phyloP scores from a whole-genome alignment of 2,113 vertebrate genomes.

The Martes martes region DNA sequence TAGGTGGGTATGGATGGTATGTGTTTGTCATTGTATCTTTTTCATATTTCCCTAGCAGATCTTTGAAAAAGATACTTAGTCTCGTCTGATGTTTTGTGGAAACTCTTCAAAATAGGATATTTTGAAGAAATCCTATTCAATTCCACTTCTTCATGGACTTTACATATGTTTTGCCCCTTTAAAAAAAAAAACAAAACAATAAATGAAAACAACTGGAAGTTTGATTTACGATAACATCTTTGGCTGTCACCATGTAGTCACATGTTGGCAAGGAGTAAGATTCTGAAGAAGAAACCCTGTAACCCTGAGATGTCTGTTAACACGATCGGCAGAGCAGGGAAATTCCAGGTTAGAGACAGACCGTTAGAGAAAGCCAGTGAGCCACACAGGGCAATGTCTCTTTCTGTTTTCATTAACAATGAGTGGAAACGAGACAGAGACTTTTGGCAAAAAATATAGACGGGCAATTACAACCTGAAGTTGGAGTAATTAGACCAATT shows the following conservation, averaged over 20 bases:
- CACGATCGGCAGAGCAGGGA: background rate
- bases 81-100: background rate
- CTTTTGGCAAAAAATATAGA: background rate
- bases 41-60: background rate
- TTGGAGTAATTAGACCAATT: constrained; percentile 38
- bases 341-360: background rate
- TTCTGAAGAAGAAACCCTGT: background rate
- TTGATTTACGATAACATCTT: background rate
- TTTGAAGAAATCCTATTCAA: background rate
- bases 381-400: background rate
- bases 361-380: background rate
- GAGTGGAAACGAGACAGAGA: background rate
- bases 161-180: background rate
- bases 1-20: background rate
- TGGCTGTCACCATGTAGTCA: background rate
- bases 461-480: background rate
- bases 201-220: background rate
- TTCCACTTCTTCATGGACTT: background rate
- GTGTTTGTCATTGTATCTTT: background rate
- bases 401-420: constrained; percentile 42
- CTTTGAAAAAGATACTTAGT: background rate
- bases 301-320: background rate
- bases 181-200: background rate
- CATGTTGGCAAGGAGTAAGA: fast-evolving
- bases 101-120: background rate